These are phyloP conservation scores for Nomada fabriciana DNA, from an alignment of 2,888 invertebrate genomes.

Conservation along the genomic window DNA sequence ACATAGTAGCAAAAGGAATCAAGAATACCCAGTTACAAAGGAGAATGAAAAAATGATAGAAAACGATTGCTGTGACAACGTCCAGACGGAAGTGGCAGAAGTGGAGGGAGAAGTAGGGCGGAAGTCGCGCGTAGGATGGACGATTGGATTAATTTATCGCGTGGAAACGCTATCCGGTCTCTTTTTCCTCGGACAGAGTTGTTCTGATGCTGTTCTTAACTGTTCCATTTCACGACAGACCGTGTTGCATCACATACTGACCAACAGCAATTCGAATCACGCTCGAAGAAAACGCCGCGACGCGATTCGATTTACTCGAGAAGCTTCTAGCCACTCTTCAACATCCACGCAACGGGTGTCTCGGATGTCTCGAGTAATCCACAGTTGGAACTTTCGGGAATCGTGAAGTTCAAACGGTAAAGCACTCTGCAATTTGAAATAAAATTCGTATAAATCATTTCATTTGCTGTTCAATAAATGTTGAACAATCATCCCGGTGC, in stretches of 20 bases:
- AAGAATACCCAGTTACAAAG: neutral
- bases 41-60: neutral
- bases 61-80: neutral
- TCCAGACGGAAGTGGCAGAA: neutral
- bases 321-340: neutral
- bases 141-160: constrained; percentile 80
- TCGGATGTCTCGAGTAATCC: neutral
- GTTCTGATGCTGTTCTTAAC: constrained; percentile 23
- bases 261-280: constrained; percentile 36
- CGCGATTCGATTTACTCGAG: constrained; percentile 42
- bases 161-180: constrained; percentile 63
- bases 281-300: constrained; percentile 17
- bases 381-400: neutral
- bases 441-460: too few relatives aligned
- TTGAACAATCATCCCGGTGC: too few relatives aligned
- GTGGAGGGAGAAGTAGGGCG: constrained; percentile 26
- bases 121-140: constrained; percentile 64
- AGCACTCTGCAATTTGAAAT: too few relatives aligned
- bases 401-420: neutral
- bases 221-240: constrained; percentile 13
- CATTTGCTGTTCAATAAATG: too few relatives aligned
- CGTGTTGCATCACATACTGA: constrained; percentile 13
- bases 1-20: neutral
- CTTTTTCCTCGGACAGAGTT: constrained; percentile 36
- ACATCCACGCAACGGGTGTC: constrained; percentile 5